A percentile compares a stretch with the other conserved stretches of the same genome.
phyloP scores from a whole-genome alignment of 2,888 invertebrate species.

The Physocephala rufipes region DNA sequence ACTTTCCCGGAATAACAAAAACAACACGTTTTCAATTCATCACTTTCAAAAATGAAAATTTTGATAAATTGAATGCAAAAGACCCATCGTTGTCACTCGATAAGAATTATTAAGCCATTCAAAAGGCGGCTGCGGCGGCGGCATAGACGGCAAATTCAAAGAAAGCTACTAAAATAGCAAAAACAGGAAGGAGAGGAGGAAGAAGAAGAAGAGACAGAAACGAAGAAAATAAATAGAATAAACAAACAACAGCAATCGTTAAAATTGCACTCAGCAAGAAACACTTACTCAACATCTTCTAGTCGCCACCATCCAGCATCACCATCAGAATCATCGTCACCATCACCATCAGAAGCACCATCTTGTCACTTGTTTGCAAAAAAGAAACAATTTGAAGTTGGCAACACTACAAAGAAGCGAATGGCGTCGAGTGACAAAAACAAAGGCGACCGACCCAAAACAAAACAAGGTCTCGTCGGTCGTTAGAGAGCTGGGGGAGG shows the following conservation, averaged over 20 bases:
- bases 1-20: too few relatives aligned
- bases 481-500: background rate
- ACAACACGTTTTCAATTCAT: background rate
- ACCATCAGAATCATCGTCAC: too few relatives aligned
- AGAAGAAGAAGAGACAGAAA: background rate
- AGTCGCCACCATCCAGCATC: background rate
- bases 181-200: background rate
- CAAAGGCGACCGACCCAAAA: background rate
- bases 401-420: background rate
- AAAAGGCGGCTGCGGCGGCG: background rate
- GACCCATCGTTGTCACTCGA: conserved; percentile 28
- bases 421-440: background rate
- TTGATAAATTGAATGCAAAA: conserved; percentile 28
- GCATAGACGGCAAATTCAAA: too few relatives aligned
- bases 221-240: background rate
- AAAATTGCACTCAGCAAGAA: background rate
- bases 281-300: background rate
- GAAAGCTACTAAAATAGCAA: conserved; percentile 5
- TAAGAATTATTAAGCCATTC: conserved; percentile 32
- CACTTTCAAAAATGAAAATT: conserved; percentile 1
- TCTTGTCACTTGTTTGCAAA: background rate
- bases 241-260: background rate
- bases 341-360: too few relatives aligned
- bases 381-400: conserved; percentile 1
- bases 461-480: background rate